Evolutionary conservation across 2,888 invertebrate genomes (phyloP), one percentile per base, ranked within the genome.

Genomic region (Archaeoteleia sp.): DNA sequence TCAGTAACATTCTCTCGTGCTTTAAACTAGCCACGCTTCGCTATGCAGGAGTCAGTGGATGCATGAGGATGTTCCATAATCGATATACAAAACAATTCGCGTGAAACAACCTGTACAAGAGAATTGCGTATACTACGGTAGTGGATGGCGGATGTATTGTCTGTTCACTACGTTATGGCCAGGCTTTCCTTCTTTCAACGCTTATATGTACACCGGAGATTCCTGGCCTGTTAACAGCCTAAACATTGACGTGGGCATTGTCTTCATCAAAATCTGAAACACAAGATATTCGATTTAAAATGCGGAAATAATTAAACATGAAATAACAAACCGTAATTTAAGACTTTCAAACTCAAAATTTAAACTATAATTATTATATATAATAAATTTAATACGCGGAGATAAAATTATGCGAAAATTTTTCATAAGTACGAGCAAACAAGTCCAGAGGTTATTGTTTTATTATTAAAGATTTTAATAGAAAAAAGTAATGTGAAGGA

Each of bases 181-280:
- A 71, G 57, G 65, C 14, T 40, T 34, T 23, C 2, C 32, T 43
- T 55, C 20, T 54, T 58, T 62, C 37, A 27, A 69, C 51, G 70
- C 76, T 89, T 93, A 98, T 88, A 99, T 98, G 88, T 97, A 99
- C 87, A 98, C 94, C 77, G 99, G 99, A 86, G 96, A 96, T 88
- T 99, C 99, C 88, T 99, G 99, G 67, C 99, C 99, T 77, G 99
- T 99, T 83, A 99, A 89, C 85, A 99, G 90, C 82, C 98, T 92
- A 89, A 98, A 99, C 97, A 99, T 99, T 74, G 98, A 98, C 74
- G 99, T 99, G 79, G 99, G 99, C 99, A 99, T 99, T 66, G 99
- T 99, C 88, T 99, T 99, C 98, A 99, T 99, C 80, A 98, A 90
- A 80, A 99, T 99, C 97, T 98, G 90, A 23, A 90, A 89, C 70